phyloP scores from a whole-genome alignment of 2,113 vertebrate genomes.

The Canis aureus region DNA sequence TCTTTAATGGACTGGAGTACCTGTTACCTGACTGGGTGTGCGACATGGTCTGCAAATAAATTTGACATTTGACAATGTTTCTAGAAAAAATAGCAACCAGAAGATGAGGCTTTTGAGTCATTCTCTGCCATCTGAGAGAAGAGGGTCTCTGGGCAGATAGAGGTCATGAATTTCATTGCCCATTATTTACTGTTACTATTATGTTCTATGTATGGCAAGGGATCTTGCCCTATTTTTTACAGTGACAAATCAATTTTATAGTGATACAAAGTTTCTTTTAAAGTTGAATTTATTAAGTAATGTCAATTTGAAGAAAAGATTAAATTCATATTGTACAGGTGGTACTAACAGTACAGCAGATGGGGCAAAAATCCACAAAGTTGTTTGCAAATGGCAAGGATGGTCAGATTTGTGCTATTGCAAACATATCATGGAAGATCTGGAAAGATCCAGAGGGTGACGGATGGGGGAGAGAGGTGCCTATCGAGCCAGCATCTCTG shows the following conservation, averaged over 20 bases:
- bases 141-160: not conserved
- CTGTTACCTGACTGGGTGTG: not conserved
- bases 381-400: not conserved
- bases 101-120: not conserved
- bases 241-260: not conserved
- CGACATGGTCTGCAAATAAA: not conserved
- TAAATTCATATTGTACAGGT: not conserved
- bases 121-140: not conserved
- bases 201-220: not conserved
- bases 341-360: not conserved
- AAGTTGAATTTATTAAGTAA: constrained; percentile 19
- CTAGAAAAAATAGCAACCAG: not conserved
- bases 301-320: not conserved
- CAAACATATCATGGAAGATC: accelerated
- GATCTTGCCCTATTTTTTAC: not conserved
- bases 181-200: not conserved
- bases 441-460: not conserved
- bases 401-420: not conserved
- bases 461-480: not conserved
- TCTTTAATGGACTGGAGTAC: not conserved
- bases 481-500: not conserved
- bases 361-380: not conserved
- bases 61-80: not conserved
- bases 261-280: not conserved
- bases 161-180: not conserved